These are phyloP conservation scores for Encarsia formosa DNA, from an alignment of 2,888 invertebrate species.

Conservation along the genomic window DNA sequence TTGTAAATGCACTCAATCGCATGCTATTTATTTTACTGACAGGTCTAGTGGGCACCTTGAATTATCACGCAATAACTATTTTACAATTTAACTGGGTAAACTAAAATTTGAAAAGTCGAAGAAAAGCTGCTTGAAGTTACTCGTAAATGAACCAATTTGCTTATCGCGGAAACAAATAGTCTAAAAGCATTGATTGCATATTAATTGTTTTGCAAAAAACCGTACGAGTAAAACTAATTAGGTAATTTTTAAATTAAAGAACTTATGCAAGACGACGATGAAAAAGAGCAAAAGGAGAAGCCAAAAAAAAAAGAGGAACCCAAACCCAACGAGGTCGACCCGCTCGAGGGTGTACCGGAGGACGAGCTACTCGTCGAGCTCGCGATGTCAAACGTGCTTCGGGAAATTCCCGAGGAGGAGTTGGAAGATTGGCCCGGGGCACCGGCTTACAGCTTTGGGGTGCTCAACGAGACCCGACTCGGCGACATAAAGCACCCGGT, in stretches of 20 bases:
- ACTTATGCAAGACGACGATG: neutral
- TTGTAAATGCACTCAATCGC: too few relatives aligned
- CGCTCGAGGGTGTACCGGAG: slow-evolving; percentile 58
- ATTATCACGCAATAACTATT: too few relatives aligned
- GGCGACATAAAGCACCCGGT: slow-evolving; percentile 62
- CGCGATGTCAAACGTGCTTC: slow-evolving; percentile 65
- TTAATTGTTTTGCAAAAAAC: neutral
- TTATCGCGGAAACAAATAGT: too few relatives aligned
- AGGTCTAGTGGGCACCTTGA: too few relatives aligned
- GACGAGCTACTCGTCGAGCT: slow-evolving; percentile 67
- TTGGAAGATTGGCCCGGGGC: slow-evolving; percentile 70
- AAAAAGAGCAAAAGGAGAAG: neutral
- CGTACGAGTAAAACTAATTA: neutral
- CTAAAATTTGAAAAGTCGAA: too few relatives aligned
- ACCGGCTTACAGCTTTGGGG: slow-evolving; percentile 55
- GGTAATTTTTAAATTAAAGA: neutral
- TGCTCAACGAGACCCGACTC: slow-evolving; percentile 55
- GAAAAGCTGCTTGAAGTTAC: too few relatives aligned
- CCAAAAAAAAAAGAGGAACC: neutral
- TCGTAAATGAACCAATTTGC: neutral
- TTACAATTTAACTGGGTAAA: too few relatives aligned
- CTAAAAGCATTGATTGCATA: too few relatives aligned
- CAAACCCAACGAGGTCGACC: slow-evolving; percentile 11
- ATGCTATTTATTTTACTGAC: too few relatives aligned
- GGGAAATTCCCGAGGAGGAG: slow-evolving; percentile 55